These are phyloP conservation scores for Epizoanthus illoricatus DNA, from an alignment of 92 coral and sea anemone genomes.

Conservation along the genomic window DNA sequence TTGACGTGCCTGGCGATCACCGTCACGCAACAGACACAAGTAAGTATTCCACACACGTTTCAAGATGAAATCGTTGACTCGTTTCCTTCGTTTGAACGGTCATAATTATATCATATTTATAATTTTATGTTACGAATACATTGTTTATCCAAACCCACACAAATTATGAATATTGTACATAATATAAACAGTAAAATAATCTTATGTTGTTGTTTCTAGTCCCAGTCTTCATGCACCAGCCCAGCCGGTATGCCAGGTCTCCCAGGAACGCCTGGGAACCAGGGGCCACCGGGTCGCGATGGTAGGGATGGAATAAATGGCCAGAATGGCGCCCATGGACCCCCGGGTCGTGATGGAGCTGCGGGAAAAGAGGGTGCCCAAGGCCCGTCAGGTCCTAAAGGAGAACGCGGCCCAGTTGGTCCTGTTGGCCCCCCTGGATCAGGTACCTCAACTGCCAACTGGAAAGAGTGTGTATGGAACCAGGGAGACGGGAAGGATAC, in stretches of 20 bases:
- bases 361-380: not conserved
- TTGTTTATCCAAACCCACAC: too few species aligned
- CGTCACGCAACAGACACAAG: too few species aligned
- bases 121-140: too few species aligned
- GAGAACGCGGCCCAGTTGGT: not conserved
- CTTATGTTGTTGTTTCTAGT: not conserved
- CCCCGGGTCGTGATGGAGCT: not conserved
- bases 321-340: not conserved
- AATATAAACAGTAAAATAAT: too few species aligned
- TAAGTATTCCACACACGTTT: too few species aligned
- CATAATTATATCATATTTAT: too few species aligned
- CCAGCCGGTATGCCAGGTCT: slow-evolving; percentile 1
- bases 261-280: not conserved
- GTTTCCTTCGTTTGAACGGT: too few species aligned
- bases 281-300: not conserved
- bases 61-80: too few species aligned
- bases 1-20: too few species aligned
- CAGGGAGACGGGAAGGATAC: too few species aligned
- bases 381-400: not conserved
- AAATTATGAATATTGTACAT: too few species aligned
- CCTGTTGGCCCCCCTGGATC: slow-evolving; percentile 2
- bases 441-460: not conserved
- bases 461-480: too few species aligned
- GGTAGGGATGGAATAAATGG: not conserved
- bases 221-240: not conserved